Base-by-base conservation (phyloP, 2,888 invertebrate species). In the Ophioninae sp. region DNA sequence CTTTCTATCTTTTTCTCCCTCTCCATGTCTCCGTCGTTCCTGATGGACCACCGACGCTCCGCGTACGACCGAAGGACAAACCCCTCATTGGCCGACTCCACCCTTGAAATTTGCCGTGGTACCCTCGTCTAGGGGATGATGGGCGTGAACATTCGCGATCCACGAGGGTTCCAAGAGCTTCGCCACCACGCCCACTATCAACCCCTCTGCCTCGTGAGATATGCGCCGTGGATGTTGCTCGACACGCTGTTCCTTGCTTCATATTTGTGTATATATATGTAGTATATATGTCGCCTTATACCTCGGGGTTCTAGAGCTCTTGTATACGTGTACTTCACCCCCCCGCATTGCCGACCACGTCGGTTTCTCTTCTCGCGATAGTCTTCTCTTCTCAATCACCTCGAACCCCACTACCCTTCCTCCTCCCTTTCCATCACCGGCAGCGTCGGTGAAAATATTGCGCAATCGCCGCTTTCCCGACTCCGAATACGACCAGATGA, bases 51-150 rank as follows among this genome's bases (percentile, higher is more conserved):
- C 64, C 22, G 10, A 44, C 23, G 65, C 39, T 44, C 64, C 56
- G 41, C 37, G 51, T 59, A 51, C 17, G 59, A n/a, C 51, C 10
- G 22, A n/a, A 30, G 30, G 88, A 89, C 90, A 89, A 89, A 87
- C 87, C 88, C 89, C 90, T 90, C 90, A 91, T 91, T 91, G 91
- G 91, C 87, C 87, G 90, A 88, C 89, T 90, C 90, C 91, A 89
- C 90, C 91, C 90, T 86, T 87, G 90, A 89, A 87, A 87, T 79
- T 75, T 72, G 68, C 69, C 22, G 75, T 82, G 85, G 78, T 86
- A 84, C 86, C 76, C 79, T 82, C 68, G 64, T 78, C 73, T 67
- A 63, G 85, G 87, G 87, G 87, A 85, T 85, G 79, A 85, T 89
- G 81, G 89, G 89, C 89, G 89, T 85, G 67, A 74, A 81, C 75